phyloP scores from a whole-genome alignment of 1,140 invertebrate species.

The Drosophila kikkawai region DNA sequence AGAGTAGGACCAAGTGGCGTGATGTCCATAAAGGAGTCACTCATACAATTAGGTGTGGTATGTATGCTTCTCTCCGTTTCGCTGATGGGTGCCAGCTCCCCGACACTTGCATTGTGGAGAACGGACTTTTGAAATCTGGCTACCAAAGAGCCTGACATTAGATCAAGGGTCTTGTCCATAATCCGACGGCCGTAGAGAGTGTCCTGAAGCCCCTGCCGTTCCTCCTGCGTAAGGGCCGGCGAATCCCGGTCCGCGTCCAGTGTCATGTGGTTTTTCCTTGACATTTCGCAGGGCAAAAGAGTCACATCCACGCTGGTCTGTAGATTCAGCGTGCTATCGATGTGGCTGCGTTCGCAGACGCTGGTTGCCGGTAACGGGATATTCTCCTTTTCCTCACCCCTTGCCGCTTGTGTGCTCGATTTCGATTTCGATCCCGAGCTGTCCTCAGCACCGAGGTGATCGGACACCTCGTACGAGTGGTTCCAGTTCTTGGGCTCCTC shows the following conservation, averaged over 20 bases:
- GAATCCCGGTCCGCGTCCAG: not conserved
- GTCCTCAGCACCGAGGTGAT: conserved; percentile 56
- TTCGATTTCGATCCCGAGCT: conserved; percentile 27
- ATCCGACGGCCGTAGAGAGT: conserved; percentile 1
- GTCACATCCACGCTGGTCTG: conserved; percentile 65
- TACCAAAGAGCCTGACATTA: conserved; percentile 38
- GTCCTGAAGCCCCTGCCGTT: conserved; percentile 36
- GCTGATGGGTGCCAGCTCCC: not conserved
- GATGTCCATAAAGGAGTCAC: conserved; percentile 47
- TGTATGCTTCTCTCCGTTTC: not conserved
- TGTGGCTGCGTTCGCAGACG: conserved; percentile 18
- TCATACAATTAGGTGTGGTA: not conserved
- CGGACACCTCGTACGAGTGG: conserved; percentile 68
- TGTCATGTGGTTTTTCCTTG: not conserved
- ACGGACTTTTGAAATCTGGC: not conserved
- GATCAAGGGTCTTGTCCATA: conserved; percentile 61
- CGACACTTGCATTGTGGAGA: not conserved
- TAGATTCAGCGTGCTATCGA: conserved; percentile 42
- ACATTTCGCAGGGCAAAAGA: conserved; percentile 50
- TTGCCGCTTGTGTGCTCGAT: not conserved
- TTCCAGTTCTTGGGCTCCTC: conserved; percentile 58
- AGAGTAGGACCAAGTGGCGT: conserved; percentile 8
- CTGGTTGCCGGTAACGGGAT: not conserved
- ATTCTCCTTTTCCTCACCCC: conserved; percentile 54
- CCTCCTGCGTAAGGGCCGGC: conserved; percentile 17